Base-by-base conservation (phyloP, 2,888 invertebrate genomes). In the Caenorhabditis angaria region DNA sequence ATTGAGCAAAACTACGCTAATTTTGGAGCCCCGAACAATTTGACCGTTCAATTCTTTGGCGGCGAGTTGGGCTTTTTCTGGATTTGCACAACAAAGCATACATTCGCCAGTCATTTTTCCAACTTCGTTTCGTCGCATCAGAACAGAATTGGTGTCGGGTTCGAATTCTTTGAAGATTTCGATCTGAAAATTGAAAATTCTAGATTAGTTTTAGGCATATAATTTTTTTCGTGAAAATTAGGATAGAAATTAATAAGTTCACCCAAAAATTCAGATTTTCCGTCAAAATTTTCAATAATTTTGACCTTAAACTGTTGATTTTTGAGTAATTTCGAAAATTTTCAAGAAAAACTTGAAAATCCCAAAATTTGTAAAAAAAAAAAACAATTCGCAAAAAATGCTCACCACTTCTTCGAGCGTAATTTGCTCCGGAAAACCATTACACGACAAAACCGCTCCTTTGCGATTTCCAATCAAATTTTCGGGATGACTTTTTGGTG, bases 51-150 rank as follows among this genome's bases (percentile, higher is more conserved):
- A 58, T 25, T 62, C 55, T 1, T 29, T 47, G 20, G 62, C 54
- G n/a, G 70, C 70, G 35, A 35, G 50, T 2, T 53, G 62, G n/a
- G 70, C 65, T 28, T 63, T 51, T 57, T 77, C 69, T 3, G 64
- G 55, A 18, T 61, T 53, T 12, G n/a, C 20, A 24, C 74, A 61
- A 8, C 76, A 71, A 4, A 80, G 55, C 67, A 80, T 70, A 47
- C 80, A 80, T 28, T 80, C 82, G 27, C 82, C 82, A 55, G 82
- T 82, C 57, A 68, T 65, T 4, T 72, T 41, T 12, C 70, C 69
- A 55, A 65, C 63, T 0, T 72, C 76, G 4, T 59, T 65, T 61
- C 77, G 65, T 35, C 76, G 61, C 27, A 82, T 80, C 18, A 77
- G 61, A 18, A 82, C 65, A 3, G 76, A 76, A 28, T 70, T 65